Conservation (phyloP, 2,113 vertebrate genomes). For the Bubalus kerabau region DNA sequence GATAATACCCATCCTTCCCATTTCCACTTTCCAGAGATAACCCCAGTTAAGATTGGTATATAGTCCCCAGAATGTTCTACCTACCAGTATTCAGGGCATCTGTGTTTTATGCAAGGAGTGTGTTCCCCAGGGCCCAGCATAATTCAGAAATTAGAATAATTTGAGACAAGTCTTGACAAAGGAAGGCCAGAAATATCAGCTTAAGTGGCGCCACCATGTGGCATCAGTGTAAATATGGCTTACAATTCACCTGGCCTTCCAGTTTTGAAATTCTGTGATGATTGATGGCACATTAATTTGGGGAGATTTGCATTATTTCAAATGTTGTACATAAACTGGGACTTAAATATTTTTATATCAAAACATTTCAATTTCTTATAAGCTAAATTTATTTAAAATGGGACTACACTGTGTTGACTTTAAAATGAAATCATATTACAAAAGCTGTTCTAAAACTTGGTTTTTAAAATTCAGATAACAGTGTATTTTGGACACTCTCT, state of each 20-base stretch:
- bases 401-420: neutral
- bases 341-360: slow-evolving; percentile 3
- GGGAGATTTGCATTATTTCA: slow-evolving; percentile 19
- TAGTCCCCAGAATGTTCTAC: neutral
- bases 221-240: slow-evolving; percentile 31
- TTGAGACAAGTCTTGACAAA: slow-evolving; percentile 38
- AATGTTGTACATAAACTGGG: neutral
- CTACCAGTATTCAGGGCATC: neutral
- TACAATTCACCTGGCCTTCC: neutral
- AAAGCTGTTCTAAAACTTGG: neutral
- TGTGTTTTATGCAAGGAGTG: slow-evolving; percentile 22
- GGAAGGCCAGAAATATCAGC: slow-evolving; percentile 26
- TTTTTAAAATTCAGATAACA: slow-evolving; percentile 42
- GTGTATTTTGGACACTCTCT: neutral
- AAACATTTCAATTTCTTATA: slow-evolving; percentile 13
- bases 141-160: slow-evolving; percentile 33
- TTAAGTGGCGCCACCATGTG: slow-evolving; percentile 64
- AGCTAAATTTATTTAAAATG: slow-evolving; percentile 30
- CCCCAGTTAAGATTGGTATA: neutral
- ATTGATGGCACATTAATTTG: slow-evolving; percentile 6
- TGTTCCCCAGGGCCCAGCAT: neutral
- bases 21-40: neutral
- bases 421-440: neutral
- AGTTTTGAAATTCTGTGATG: slow-evolving; percentile 17
- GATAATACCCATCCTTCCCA: neutral